These are phyloP conservation scores for Ophthalmolycus amberensis DNA, from an alignment of 2,113 vertebrate genomes.

Conservation along the genomic window DNA sequence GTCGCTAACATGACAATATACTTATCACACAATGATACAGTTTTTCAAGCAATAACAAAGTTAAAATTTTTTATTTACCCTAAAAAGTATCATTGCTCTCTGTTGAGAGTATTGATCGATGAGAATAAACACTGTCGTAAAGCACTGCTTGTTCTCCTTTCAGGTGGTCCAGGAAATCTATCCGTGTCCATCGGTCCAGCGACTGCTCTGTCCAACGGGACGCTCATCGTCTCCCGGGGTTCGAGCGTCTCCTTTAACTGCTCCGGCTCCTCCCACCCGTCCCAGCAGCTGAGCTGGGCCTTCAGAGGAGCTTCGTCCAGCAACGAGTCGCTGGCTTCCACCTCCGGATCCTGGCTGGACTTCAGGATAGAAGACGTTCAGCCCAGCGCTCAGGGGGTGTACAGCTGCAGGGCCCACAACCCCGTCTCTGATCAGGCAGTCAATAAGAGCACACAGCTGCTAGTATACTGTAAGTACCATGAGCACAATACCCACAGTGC, in stretches of 20 bases:
- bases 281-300: conserved; percentile 74
- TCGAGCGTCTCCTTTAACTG: conserved; percentile 81
- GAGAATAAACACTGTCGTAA: not conserved
- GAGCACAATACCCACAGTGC: not conserved
- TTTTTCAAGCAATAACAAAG: not conserved
- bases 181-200: conserved; percentile 65
- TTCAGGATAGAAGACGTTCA: conserved; percentile 76
- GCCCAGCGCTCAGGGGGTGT: conserved; percentile 81
- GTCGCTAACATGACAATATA: not conserved
- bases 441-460: conserved; percentile 77
- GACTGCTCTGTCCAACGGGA: conserved; percentile 77
- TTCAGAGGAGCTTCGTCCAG: conserved; percentile 51
- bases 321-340: conserved; percentile 28
- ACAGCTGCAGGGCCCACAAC: conserved; percentile 83
- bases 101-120: not conserved
- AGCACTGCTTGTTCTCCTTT: conserved; percentile 7
- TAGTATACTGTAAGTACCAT: conserved; percentile 88
- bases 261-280: conserved; percentile 69
- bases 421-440: conserved; percentile 59
- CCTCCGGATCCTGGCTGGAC: conserved; percentile 37
- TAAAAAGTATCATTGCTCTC: not conserved
- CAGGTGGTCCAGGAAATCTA: conserved; percentile 80
- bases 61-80: not conserved
- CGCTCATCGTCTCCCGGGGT: conserved; percentile 60
- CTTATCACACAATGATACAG: not conserved